A percentile compares a stretch with the other conserved stretches of the same genome.
These are phyloP conservation scores for Zygothrica quintamaculata DNA, from an alignment of 2,888 invertebrate genomes.

Conservation along the genomic window DNA sequence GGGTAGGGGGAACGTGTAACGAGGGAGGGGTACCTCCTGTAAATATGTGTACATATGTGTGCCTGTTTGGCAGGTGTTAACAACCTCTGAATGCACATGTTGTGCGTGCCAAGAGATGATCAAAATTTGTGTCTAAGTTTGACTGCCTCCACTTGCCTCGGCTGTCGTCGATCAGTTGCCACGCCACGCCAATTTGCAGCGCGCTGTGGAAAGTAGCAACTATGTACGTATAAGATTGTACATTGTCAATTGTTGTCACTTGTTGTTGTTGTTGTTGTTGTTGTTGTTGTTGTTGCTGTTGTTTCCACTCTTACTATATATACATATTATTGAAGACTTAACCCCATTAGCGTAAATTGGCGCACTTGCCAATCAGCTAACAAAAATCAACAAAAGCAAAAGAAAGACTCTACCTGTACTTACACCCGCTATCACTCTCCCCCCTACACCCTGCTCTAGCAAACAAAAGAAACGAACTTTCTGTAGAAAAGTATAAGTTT, in stretches of 20 bases:
- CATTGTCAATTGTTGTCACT: slow-evolving; percentile 73
- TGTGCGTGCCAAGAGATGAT: slow-evolving; percentile 49
- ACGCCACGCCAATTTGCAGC: slow-evolving; percentile 60
- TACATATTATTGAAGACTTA: slow-evolving; percentile 76
- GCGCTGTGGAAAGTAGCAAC: slow-evolving; percentile 60
- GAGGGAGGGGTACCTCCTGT: slow-evolving; percentile 13
- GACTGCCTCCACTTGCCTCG: too few species aligned
- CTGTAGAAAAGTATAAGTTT: slow-evolving; percentile 54
- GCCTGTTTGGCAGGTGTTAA: slow-evolving; percentile 60
- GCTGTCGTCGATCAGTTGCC: slow-evolving; percentile 42
- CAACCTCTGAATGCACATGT: slow-evolving; percentile 57
- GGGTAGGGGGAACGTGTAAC: not conserved
- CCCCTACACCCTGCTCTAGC: not conserved
- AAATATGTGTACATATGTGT: slow-evolving; percentile 19
- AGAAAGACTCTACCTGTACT: slow-evolving; percentile 1
- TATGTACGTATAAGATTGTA: slow-evolving; percentile 22
- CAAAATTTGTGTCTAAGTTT: slow-evolving; percentile 6
- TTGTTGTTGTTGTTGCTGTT: too few species aligned
- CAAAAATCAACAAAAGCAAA: slow-evolving; percentile 62
- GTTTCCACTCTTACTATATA: slow-evolving; percentile 16
- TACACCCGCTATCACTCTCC: too few species aligned
- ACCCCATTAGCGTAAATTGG: slow-evolving; percentile 80
- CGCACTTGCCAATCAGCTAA: slow-evolving; percentile 79
- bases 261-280: too few species aligned
- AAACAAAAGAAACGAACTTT: slow-evolving; percentile 66